Base-by-base conservation (phyloP, 2,113 vertebrate genomes). In the Platysternon megacephalum region DNA sequence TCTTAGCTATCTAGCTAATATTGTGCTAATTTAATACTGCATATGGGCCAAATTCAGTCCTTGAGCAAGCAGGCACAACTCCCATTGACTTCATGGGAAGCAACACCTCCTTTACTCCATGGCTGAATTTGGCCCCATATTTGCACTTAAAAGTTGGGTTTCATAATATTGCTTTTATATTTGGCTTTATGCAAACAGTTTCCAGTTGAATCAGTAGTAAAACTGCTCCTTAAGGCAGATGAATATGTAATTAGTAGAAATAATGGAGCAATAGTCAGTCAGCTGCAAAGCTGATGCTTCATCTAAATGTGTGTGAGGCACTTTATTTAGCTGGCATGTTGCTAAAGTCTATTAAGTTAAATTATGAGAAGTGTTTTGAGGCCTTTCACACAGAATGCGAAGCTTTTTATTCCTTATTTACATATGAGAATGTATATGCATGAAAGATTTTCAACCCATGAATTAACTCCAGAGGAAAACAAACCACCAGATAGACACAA, bases 221-320 rank as follows among this genome's bases (percentile, higher is more conserved):
- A 97, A 93, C 90, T 87, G 89, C 95, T 97, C 93, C 96, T 95
- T 96, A 95, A 96, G 94, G 94, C 93, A 91, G 95, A 97, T 97
- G 97, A 97, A 98, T 97, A 97, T 97, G 95, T 97, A 97, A 97
- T 98, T 96, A 98, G 97, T 90, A 97, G 97, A 97, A 97, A 96
- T 96, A 97, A 97, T 96, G 91, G 95, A 97, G 89, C 86, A 79
- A 89, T 93, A 97, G 93, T 94, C 92, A 95, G 90, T 97, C 96
- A 98, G 97, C 97, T 97, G 97, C 97, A 96, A 96, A 97, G 95
- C 91, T 84, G 91, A 95, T 97, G 94, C 93, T 97, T 97, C 95
- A 87, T 96, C 94, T 95, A 94, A 97, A 94, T 94, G 79, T 92
- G 95, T 92, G 87, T 83, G 92, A 93, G 92, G 97, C 97, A 96